phyloP scores from a whole-genome alignment of 2,113 vertebrate genomes.

The Eretmochelys imbricata region DNA sequence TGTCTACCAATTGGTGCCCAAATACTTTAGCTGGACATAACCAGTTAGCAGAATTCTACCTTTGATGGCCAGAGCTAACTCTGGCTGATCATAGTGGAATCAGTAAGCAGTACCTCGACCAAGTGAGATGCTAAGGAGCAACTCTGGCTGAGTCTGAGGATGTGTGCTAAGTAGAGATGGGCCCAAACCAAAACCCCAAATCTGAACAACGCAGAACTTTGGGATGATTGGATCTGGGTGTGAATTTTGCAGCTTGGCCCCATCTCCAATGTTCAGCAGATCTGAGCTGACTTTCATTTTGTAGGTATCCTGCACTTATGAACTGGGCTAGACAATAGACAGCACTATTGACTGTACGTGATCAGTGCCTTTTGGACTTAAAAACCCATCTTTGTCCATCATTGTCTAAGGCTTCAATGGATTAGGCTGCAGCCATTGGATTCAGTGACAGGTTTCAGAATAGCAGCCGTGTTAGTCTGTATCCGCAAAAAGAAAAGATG shows the following conservation, averaged over 20 bases:
- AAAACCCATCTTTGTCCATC: not conserved
- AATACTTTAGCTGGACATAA: not conserved
- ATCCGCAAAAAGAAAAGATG: too few relatives aligned
- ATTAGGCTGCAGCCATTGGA: not conserved
- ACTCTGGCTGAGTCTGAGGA: not conserved
- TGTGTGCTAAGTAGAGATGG: not conserved
- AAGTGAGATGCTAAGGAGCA: not conserved
- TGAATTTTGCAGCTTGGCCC: not conserved
- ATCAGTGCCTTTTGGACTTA: not conserved
- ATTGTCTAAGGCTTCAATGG: not conserved
- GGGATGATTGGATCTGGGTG: not conserved
- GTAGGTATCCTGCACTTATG: not conserved
- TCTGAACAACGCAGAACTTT: not conserved
- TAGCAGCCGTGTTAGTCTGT: too few relatives aligned
- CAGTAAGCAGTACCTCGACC: not conserved
- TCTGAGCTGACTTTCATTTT: not conserved
- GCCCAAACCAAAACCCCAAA: not conserved
- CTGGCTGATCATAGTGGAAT: not conserved
- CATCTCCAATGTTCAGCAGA: not conserved
- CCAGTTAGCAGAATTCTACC: not conserved
- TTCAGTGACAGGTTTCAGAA: too few relatives aligned
- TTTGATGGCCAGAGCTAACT: not conserved
- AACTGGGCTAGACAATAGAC: not conserved
- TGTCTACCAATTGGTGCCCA: not conserved
- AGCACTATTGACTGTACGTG: not conserved